phyloP scores from a whole-genome alignment of 2,888 invertebrate species.

The Phengaris arion region DNA sequence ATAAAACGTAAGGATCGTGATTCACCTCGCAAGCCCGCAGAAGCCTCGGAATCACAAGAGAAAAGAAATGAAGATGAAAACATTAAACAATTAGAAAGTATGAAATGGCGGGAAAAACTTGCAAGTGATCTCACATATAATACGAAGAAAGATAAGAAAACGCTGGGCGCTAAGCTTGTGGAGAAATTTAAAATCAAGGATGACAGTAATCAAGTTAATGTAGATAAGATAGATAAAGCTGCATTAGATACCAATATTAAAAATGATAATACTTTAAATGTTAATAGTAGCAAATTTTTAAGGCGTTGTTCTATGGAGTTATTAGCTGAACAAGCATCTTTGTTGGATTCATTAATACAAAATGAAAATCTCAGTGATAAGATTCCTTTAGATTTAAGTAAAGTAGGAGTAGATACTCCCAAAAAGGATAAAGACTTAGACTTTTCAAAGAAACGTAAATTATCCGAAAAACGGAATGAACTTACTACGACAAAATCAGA shows the following conservation, averaged over 20 bases:
- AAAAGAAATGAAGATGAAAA: constrained; percentile 30
- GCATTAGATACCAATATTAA: constrained; percentile 24
- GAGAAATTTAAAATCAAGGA: constrained; percentile 87
- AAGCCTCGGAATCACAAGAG: constrained; percentile 38
- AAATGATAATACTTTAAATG: constrained; percentile 27
- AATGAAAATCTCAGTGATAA: constrained; percentile 69
- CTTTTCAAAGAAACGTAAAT: constrained; percentile 43
- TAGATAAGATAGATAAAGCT: constrained; percentile 41
- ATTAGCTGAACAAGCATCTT: constrained; percentile 76
- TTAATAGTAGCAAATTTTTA: not conserved
- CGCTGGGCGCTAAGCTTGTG: constrained; percentile 85
- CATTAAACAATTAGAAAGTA: constrained; percentile 40
- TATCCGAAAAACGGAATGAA: constrained; percentile 46
- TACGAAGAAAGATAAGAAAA: constrained; percentile 80
- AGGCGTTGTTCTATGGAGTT: constrained; percentile 79
- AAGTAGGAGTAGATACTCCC: constrained; percentile 55
- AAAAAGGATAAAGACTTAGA: constrained; percentile 41
- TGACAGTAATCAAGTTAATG: constrained; percentile 52
- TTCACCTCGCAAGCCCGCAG: constrained; percentile 63
- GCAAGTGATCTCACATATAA: constrained; percentile 77
- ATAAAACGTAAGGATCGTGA: constrained; percentile 74
- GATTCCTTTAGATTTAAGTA: constrained; percentile 64
- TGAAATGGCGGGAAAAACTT: constrained; percentile 82
- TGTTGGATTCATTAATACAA: constrained; percentile 75
- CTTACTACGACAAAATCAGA: constrained; percentile 71